Percentiles rank a stretch among this genome's conserved stretches.
Evolutionary conservation across 2,888 invertebrate species (phyloP).

Genomic region (Gibbula magus): DNA sequence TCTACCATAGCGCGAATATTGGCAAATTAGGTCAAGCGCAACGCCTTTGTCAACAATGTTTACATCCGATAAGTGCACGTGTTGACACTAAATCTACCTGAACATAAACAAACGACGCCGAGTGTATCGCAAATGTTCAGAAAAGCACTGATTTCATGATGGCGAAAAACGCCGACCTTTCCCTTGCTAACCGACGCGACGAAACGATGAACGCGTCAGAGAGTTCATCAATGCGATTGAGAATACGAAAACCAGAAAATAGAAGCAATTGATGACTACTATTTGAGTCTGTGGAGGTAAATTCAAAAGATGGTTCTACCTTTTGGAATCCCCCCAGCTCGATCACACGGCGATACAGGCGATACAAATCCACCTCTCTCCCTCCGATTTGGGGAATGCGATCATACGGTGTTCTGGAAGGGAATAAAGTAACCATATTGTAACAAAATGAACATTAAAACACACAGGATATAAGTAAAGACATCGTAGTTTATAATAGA

Average conservation of each 20-base stretch:
- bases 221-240: background rate
- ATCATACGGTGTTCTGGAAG: slow-evolving; percentile 81
- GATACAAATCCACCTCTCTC: slow-evolving; percentile 91
- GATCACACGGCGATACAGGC: slow-evolving; percentile 92
- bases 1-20: background rate
- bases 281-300: slow-evolving; percentile 52
- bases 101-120: background rate
- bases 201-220: background rate
- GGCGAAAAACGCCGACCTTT: background rate
- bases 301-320: slow-evolving; percentile 79
- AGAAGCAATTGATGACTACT: slow-evolving; percentile 6
- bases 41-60: background rate
- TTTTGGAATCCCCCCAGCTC: slow-evolving; percentile 95
- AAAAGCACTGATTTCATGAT: background rate
- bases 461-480: too few species aligned
- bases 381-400: slow-evolving; percentile 89
- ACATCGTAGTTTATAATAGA: background rate
- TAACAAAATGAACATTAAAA: background rate
- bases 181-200: background rate
- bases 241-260: background rate
- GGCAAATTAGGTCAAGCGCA: background rate
- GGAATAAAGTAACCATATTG: slow-evolving; percentile 29
- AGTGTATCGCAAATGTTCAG: background rate
- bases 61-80: slow-evolving; percentile 15
- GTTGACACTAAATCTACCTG: slow-evolving; percentile 13